Percentiles rank a stretch among this genome's conserved stretches.
Conservation (phyloP, 1,140 invertebrate species). For the Drosophila kanapiae region DNA sequence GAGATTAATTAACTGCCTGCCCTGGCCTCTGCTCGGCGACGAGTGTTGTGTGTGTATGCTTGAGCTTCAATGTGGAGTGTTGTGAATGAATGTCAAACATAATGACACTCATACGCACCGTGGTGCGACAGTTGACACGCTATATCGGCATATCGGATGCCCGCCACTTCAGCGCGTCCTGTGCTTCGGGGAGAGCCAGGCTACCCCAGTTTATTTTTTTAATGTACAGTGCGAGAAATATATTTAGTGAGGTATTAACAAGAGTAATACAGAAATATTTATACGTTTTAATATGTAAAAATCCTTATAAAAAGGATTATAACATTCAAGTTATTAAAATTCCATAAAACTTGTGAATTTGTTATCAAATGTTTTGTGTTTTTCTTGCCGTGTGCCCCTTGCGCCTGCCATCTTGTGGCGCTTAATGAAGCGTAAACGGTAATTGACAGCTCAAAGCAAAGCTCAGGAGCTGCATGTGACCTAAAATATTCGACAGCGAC, state of each 20-base stretch:
- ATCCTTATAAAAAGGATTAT: no score
- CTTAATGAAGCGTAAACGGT: constrained; percentile 84
- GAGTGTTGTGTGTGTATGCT: background rate
- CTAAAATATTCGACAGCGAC: constrained; percentile 76
- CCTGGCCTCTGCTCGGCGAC: background rate
- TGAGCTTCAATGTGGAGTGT: constrained; percentile 44
- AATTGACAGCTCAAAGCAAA: constrained; percentile 77
- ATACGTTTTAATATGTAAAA: no score
- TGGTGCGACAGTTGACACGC: constrained; percentile 62
- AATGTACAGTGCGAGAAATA: constrained; percentile 2
- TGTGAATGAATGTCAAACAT: constrained; percentile 76
- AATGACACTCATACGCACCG: constrained; percentile 79
- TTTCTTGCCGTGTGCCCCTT: constrained; percentile 8
- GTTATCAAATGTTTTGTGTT: no score
- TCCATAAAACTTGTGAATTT: no score
- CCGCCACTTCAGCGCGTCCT: constrained; percentile 25
- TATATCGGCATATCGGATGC: constrained; percentile 23
- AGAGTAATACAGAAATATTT: background rate
- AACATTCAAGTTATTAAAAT: no score
- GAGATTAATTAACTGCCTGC: constrained; percentile 69
- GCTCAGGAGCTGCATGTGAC: constrained; percentile 61
- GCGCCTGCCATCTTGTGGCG: constrained; percentile 50
- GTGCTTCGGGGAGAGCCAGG: background rate
- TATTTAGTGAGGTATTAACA: background rate
- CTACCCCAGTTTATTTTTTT: background rate